phyloP scores from a whole-genome alignment of 2,113 vertebrate species.

The Ciconia maguari region DNA sequence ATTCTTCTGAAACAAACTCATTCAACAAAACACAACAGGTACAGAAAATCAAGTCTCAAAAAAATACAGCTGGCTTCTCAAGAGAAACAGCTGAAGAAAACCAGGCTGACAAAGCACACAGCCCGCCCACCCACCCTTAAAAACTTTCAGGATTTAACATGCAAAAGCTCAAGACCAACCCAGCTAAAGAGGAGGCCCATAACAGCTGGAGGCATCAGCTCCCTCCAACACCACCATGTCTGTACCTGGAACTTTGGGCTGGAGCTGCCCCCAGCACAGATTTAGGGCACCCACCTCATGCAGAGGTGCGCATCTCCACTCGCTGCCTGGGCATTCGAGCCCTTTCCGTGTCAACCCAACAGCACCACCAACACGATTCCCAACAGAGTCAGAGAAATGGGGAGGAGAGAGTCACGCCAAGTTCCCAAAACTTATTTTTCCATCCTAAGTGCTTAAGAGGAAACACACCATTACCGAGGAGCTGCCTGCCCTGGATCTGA shows the following conservation, averaged over 20 bases:
- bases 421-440: not conserved
- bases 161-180: not conserved
- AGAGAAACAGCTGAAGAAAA: not conserved
- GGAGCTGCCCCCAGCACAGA: not conserved
- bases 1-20: not conserved
- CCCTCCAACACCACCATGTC: not conserved
- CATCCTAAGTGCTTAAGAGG: not conserved
- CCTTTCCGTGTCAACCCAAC: not conserved
- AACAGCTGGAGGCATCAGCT: not conserved
- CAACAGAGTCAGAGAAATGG: fast-evolving
- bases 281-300: not conserved
- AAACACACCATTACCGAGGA: not conserved
- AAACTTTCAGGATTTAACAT: not conserved
- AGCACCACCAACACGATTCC: not conserved
- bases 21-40: not conserved
- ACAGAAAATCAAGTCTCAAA: not conserved
- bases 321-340: fast-evolving
- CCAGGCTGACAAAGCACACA: not conserved
- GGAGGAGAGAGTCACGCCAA: fast-evolving
- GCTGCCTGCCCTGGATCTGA: not conserved
- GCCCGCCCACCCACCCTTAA: not conserved
- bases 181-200: not conserved
- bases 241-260: not conserved
- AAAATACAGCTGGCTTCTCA: not conserved
- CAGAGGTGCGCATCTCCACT: not conserved